Conservation (phyloP, 2,113 vertebrate species). For the Corythoichthys intestinalis region DNA sequence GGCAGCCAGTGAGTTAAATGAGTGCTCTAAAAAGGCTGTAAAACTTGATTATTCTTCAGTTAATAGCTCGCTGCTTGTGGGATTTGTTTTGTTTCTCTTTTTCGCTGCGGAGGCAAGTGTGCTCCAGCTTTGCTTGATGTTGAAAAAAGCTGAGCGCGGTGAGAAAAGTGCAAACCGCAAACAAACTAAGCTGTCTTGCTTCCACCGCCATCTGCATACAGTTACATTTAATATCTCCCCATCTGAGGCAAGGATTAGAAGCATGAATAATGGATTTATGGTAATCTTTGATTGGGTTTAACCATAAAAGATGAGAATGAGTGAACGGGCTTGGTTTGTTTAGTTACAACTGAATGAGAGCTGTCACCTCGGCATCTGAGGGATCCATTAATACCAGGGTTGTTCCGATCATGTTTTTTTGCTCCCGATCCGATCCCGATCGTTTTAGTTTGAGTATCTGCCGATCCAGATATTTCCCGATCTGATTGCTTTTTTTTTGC, state of each 20-base stretch:
- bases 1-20: too few species aligned
- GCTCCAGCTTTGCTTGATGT: conserved; percentile 47
- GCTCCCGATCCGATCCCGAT: too few species aligned
- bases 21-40: too few species aligned
- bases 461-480: too few species aligned
- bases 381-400: conserved; percentile 31
- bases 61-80: not conserved
- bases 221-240: conserved; percentile 57
- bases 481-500: too few species aligned
- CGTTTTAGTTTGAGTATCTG: too few species aligned
- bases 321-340: conserved; percentile 62
- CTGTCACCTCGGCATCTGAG: conserved; percentile 44
- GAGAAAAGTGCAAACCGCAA: conserved; percentile 62
- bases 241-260: conserved; percentile 65
- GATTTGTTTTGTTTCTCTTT: conserved; percentile 48
- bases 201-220: conserved; percentile 50
- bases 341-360: conserved; percentile 51
- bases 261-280: conserved; percentile 73
- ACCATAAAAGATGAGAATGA: conserved; percentile 68
- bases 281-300: conserved; percentile 62
- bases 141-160: conserved; percentile 55
- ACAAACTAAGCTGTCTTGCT: conserved; percentile 59
- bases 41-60: too few species aligned
- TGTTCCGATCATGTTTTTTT: too few species aligned
- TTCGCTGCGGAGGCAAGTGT: conserved; percentile 58